Percentiles rank a stretch among this genome's conserved stretches.
These are phyloP conservation scores for Andrena praecox DNA, from an alignment of 2,888 invertebrate genomes.

Conservation along the genomic window DNA sequence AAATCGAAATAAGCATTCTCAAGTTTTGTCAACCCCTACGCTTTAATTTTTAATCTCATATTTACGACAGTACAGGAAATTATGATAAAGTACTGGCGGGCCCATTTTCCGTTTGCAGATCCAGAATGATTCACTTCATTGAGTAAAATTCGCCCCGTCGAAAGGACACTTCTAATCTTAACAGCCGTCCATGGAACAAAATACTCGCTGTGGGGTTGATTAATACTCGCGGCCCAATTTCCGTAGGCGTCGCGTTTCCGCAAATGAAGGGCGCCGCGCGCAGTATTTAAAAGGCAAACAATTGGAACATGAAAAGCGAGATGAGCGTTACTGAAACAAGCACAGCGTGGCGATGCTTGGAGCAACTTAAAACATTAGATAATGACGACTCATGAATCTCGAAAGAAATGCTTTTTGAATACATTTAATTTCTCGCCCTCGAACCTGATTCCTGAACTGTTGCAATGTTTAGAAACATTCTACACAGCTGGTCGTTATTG, in stretches of 20 bases:
- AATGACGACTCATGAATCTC: background rate
- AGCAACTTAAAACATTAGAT: background rate
- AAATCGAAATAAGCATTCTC: background rate
- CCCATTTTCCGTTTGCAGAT: background rate
- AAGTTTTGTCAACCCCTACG: background rate
- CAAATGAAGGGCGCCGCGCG: conserved; percentile 50
- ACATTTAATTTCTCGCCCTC: too few relatives aligned
- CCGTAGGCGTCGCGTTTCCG: conserved; percentile 46
- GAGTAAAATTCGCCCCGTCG: background rate
- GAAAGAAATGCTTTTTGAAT: too few relatives aligned
- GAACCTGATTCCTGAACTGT: too few relatives aligned
- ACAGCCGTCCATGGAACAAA: conserved; percentile 5
- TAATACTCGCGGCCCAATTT: conserved; percentile 55
- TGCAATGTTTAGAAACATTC: too few relatives aligned
- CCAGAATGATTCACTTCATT: background rate
- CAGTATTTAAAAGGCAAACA: conserved; percentile 55
- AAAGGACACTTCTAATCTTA: conserved; percentile 27
- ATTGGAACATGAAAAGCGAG: conserved; percentile 35
- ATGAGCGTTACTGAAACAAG: background rate
- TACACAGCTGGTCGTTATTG: too few relatives aligned
- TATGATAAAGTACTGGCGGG: background rate
- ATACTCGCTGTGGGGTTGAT: conserved; percentile 34
- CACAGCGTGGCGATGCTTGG: background rate
- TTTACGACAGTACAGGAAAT: background rate
- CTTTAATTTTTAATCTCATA: background rate